phyloP scores from a whole-genome alignment of 2,888 invertebrate species.

The Steinernema hermaphroditum region DNA sequence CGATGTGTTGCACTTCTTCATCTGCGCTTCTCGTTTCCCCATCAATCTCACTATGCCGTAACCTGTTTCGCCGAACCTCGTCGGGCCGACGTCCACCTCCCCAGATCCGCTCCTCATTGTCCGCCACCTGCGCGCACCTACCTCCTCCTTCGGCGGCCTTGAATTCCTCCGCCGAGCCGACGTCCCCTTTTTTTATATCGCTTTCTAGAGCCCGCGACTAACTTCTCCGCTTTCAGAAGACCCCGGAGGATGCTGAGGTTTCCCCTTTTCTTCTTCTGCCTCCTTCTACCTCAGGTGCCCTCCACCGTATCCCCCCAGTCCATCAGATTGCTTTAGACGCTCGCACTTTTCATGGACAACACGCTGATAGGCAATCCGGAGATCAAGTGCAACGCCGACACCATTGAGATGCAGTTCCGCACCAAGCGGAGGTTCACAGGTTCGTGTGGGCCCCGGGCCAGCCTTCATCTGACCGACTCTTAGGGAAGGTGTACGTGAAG shows the following conservation, averaged over 20 bases:
- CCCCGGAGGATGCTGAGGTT: too few species aligned
- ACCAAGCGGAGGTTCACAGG: conserved; percentile 61
- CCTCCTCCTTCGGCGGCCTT: background rate
- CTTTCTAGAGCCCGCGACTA: background rate
- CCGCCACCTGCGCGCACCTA: background rate
- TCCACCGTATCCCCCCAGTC: background rate
- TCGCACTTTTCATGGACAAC: conserved; percentile 37
- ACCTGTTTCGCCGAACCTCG: background rate
- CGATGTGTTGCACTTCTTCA: conserved; percentile 22
- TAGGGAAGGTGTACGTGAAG: conserved; percentile 66
- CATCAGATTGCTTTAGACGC: background rate
- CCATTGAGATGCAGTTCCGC: conserved; percentile 63
- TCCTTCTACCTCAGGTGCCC: background rate
- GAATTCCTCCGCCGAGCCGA: conserved; percentile 16
- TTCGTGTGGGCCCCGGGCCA: background rate
- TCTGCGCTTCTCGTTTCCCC: background rate
- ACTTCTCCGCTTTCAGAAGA: too few species aligned
- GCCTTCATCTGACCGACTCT: conserved; percentile 9
- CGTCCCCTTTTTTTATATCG: conserved; percentile 17
- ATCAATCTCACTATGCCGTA: conserved; percentile 14
- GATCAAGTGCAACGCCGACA: conserved; percentile 62
- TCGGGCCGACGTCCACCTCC: conserved; percentile 14
- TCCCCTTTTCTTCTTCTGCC: too few species aligned
- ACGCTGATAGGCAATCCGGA: conserved; percentile 58
- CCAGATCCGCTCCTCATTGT: conserved; percentile 15